A percentile compares a stretch with the other conserved stretches of the same genome.
Evolutionary conservation across 2,797 vertebrate species (phyloP).

Genomic region (Triplophysa yarkandensis): DNA sequence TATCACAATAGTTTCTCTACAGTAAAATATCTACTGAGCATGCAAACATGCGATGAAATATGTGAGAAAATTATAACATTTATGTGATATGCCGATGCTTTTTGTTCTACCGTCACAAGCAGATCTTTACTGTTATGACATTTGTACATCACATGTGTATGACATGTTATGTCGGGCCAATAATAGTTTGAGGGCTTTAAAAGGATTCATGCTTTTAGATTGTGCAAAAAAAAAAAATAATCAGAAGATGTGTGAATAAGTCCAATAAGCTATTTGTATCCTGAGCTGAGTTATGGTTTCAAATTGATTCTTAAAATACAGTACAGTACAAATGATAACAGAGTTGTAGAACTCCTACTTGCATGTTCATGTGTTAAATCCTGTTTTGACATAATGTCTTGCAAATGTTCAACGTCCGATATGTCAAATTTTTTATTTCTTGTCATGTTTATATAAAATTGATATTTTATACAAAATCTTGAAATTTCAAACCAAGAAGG

Average conservation of each 20-base stretch:
- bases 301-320: neutral
- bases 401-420: neutral
- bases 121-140: conserved; percentile 9
- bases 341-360: conserved; percentile 6
- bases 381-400: conserved; percentile 1
- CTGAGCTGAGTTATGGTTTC: too few relatives aligned
- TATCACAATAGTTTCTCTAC: conserved; percentile 10
- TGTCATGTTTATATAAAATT: neutral
- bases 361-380: neutral
- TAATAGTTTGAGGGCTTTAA: neutral
- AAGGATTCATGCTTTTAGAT: neutral
- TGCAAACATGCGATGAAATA: conserved; percentile 29
- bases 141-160: neutral
- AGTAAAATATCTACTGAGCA: conserved; percentile 6
- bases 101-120: conserved; percentile 1
- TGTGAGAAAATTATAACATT: neutral
- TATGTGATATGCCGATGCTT: conserved; percentile 8
- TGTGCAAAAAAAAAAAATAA: too few relatives aligned
- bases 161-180: neutral
- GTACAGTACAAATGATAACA: conserved; percentile 12
- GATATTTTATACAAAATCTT: conserved; percentile 47
- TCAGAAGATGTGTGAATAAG: too few relatives aligned
- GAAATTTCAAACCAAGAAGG: conserved; percentile 58
- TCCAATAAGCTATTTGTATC: neutral
- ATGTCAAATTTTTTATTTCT: neutral